phyloP scores from a whole-genome alignment of 2,888 invertebrate genomes.

The Mycalesis mineus region DNA sequence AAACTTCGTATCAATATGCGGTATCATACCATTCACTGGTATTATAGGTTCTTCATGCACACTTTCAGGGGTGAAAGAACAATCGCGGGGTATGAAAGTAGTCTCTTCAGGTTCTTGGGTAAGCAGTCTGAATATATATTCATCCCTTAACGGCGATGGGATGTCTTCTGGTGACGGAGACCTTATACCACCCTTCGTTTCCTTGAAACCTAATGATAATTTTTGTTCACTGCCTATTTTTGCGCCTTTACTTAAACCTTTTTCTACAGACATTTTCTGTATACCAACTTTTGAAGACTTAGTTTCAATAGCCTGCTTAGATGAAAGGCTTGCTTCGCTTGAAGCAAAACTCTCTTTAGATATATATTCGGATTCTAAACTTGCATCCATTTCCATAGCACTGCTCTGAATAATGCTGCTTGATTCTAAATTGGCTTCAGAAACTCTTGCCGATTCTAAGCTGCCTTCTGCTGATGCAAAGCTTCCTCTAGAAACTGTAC shows the following conservation, averaged over 20 bases:
- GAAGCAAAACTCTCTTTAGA: not conserved
- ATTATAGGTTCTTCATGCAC: conserved; percentile 57
- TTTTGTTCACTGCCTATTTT: not conserved
- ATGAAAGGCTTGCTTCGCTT: not conserved
- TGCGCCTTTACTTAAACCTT: not conserved
- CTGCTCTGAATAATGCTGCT: too few relatives aligned
- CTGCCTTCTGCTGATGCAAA: not conserved
- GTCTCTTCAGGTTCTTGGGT: conserved; percentile 53
- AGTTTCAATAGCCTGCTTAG: not conserved
- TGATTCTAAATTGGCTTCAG: not conserved
- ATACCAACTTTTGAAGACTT: not conserved
- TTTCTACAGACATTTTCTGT: not conserved
- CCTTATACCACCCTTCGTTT: conserved; percentile 17
- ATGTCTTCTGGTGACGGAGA: conserved; percentile 45
- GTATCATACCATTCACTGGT: conserved; percentile 58
- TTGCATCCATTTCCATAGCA: not conserved
- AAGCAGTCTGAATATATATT: conserved; percentile 61
- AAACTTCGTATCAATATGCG: conserved; percentile 56
- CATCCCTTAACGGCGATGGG: conserved; percentile 65
- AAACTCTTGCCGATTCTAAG: not conserved
- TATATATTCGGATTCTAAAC: not conserved
- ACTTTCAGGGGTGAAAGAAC: conserved; percentile 38
- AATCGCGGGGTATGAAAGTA: conserved; percentile 44
- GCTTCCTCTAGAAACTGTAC: not conserved
- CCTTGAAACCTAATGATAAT: not conserved